These are phyloP conservation scores for Penaeus japonicus DNA, from an alignment of 1,140 invertebrate species.

Conservation along the genomic window DNA sequence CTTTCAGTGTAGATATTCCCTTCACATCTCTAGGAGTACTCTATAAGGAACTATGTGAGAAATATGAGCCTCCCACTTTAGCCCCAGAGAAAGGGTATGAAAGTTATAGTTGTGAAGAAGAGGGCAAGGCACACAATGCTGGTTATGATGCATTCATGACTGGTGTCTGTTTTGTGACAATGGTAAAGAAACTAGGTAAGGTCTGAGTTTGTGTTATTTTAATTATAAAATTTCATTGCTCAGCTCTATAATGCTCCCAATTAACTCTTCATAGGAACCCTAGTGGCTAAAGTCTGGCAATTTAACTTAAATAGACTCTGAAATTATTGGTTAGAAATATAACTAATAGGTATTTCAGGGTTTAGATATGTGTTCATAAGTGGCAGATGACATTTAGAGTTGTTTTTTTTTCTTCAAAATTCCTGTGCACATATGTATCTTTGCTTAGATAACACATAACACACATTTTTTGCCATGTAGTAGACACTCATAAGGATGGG, in stretches of 20 bases:
- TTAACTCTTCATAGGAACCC: neutral
- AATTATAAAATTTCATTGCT: neutral
- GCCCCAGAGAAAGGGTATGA: neutral
- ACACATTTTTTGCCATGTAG: too few relatives aligned
- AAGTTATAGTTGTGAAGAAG: neutral
- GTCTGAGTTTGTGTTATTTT: neutral
- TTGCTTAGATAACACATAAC: too few relatives aligned
- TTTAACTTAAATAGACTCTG: too few relatives aligned
- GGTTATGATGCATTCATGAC: conserved; percentile 59
- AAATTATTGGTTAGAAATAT: neutral
- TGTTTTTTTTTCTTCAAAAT: too few relatives aligned
- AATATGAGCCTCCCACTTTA: conserved; percentile 30
- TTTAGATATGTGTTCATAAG: too few relatives aligned
- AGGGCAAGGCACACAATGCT: conserved; percentile 46
- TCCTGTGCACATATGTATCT: too few relatives aligned
- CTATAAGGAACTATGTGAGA: conserved; percentile 29
- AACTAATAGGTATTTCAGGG: too few relatives aligned
- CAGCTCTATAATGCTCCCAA: neutral
- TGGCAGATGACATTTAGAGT: too few relatives aligned
- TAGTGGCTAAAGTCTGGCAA: neutral
- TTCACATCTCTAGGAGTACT: conserved; percentile 38
- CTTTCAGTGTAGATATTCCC: conserved; percentile 50
- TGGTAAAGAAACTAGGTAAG: conserved; percentile 56
- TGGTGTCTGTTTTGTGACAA: conserved; percentile 46
- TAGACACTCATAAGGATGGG: too few relatives aligned